Conservation (phyloP, 2,888 invertebrate genomes). For the Muscina levida region DNA sequence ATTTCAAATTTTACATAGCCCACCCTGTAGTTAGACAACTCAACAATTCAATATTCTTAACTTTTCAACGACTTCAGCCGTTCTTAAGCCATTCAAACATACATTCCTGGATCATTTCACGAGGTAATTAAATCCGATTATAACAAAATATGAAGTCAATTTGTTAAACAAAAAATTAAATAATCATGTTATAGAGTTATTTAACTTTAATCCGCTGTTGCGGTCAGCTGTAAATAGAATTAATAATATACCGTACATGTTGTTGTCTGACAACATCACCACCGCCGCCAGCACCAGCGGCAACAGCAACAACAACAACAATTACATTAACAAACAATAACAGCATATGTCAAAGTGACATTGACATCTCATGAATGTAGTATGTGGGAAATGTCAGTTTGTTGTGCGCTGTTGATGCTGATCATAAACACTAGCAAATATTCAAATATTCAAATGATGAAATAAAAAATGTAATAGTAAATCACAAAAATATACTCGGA, state of each 20-base stretch:
- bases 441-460: constrained; percentile 25
- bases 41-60: too few species aligned
- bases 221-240: not conserved
- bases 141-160: too few species aligned
- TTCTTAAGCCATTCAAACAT: too few species aligned
- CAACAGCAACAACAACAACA: not conserved
- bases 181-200: not conserved
- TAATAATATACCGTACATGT: not conserved
- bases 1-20: too few species aligned
- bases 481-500: not conserved
- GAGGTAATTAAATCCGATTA: too few species aligned
- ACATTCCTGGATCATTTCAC: too few species aligned
- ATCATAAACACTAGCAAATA: not conserved
- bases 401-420: not conserved
- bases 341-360: constrained; percentile 55
- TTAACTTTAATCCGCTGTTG: constrained; percentile 2
- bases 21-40: too few species aligned
- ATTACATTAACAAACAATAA: constrained; percentile 3
- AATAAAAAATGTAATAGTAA: constrained; percentile 17
- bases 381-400: too few species aligned
- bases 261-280: too few species aligned
- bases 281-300: too few species aligned
- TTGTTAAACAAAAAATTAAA: too few species aligned
- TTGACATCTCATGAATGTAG: constrained; percentile 47
- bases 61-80: too few species aligned